Conservation (phyloP, 2,888 invertebrate genomes). For the Anodontia alba region DNA sequence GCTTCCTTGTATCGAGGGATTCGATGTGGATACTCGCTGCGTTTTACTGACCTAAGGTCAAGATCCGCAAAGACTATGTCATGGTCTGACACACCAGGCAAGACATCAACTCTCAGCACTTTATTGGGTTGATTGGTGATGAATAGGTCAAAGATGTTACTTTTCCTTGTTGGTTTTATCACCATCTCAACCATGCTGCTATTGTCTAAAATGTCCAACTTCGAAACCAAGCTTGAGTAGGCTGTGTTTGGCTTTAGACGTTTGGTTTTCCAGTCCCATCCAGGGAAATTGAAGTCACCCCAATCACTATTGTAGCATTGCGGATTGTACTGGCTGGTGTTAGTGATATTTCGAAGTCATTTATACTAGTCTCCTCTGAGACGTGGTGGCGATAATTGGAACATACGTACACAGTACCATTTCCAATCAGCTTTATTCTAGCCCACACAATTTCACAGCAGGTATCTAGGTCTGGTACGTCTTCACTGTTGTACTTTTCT, state of each 20-base stretch:
- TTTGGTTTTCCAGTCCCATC: constrained; percentile 27
- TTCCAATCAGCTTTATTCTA: constrained; percentile 4
- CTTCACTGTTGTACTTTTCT: constrained; percentile 6
- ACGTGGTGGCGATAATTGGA: constrained; percentile 14
- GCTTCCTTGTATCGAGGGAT: constrained; percentile 55
- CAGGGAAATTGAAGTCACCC: constrained; percentile 37
- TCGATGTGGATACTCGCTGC: constrained; percentile 23
- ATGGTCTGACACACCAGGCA: constrained; percentile 57
- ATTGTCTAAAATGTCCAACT: constrained; percentile 39
- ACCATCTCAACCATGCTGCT: constrained; percentile 48
- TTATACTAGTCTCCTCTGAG: constrained; percentile 9
- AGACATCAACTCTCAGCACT: constrained; percentile 16
- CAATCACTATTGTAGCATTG: neutral
- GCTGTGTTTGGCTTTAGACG: neutral
- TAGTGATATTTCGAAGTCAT: neutral
- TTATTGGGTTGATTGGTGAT: constrained; percentile 50
- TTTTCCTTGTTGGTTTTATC: constrained; percentile 45
- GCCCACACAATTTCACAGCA: constrained; percentile 19
- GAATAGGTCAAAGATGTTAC: constrained; percentile 48
- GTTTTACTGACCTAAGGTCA: neutral
- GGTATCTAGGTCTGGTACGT: constrained; percentile 11
- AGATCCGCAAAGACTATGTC: constrained; percentile 39
- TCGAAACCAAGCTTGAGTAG: too few species aligned
- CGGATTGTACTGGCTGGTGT: neutral
- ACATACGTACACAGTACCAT: neutral